Base-by-base conservation (phyloP, 2,888 invertebrate species). In the Dynastes grantii region DNA sequence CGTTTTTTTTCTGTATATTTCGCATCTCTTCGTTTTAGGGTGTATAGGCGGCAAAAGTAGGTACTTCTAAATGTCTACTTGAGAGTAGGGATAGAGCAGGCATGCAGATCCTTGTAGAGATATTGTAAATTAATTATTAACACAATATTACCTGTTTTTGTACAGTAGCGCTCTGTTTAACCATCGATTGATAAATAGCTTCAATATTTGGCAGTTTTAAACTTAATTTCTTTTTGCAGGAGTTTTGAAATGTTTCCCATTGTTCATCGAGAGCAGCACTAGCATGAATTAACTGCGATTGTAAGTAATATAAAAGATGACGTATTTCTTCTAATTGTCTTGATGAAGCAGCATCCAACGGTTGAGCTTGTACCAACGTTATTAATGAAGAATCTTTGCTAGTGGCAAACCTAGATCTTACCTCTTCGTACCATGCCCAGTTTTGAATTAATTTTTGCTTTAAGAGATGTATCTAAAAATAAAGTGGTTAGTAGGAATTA, bases 171-270 rank as follows among this genome's bases (percentile, higher is more conserved):
- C 93, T 93, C 81, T 96, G 94, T 79, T 92, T 92, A 40, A 94
- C 93, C 85, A 97, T 89, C 0, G 95, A 94, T 84, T 95, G 95
- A 88, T 96, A 97, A 8, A 96, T 92, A 45, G 93, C 92, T 84
- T 96, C 95, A 83, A 95, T 88, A 45, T 93, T 92, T 0, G 96
- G 95, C 16, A 93, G 91, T 79, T 92, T 91, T 89, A 93, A 91
- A 78, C 86, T 85, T 86, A 90, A 88, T 87, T 83, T 89, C 84
- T 89, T 90, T 76, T 87, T 90, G 77, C 87, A 89, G 63, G 92
- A 87, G 81, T 91, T 90, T 84, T 92, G 91, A 84, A 91, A 92
- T 79, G 92, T 92, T 40, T 93, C 92, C 96, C 96, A 96, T 83
- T 95, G 94, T 73, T 93, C 90, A 85, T 96, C 95, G 2, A 97